Evolutionary conservation across 2,113 vertebrate genomes (phyloP), one percentile per base, ranked within the genome.

Genomic region (Heterochromis multidens): DNA sequence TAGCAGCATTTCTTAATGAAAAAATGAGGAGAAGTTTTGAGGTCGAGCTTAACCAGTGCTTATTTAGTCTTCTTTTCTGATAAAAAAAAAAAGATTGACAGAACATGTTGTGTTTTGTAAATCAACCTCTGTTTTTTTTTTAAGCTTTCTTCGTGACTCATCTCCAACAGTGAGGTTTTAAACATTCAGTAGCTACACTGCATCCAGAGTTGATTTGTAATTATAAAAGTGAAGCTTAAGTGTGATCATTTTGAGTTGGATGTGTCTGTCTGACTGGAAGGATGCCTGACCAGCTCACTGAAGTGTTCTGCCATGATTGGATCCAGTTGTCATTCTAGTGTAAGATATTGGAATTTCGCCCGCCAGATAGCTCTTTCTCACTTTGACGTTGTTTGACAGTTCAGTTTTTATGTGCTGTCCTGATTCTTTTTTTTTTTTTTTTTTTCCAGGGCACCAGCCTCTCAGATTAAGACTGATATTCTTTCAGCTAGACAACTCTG

Each of bases 291-390:
- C 43, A 31, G 70, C 84, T 92, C 76, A 67, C 83, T 87, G 62
- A 87, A 88, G 90, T 89, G 84, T 89, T 89, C 54, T 82, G 82
- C 83, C 61, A 74, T 90, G 90, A 93, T 88, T 91, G 88, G 87
- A 89, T 93, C 90, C 92, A 90, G 91, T 93, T 93, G 90, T 91
- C 90, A 90, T 84, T 90, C 87, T 80, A 65, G 88, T 85, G 81
- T 84, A 85, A 90, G 88, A 89, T 91, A 93, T 89, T 91, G 89
- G 88, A 89, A 87, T 89, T 87, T 91, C 72, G 6, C 91, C 81
- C 82, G 87, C 87, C 88, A 92, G 89, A 93, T 91, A 87, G 89
- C 88, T 86, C 92, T 88, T 89, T 93, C 85, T 92, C 84, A 88
- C 82, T 83, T 85, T 91, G 91, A 91, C 83, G 21, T 81, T 40